These are phyloP conservation scores for Molossus molossus DNA, from an alignment of 2,797 vertebrate species.

Conservation along the genomic window DNA sequence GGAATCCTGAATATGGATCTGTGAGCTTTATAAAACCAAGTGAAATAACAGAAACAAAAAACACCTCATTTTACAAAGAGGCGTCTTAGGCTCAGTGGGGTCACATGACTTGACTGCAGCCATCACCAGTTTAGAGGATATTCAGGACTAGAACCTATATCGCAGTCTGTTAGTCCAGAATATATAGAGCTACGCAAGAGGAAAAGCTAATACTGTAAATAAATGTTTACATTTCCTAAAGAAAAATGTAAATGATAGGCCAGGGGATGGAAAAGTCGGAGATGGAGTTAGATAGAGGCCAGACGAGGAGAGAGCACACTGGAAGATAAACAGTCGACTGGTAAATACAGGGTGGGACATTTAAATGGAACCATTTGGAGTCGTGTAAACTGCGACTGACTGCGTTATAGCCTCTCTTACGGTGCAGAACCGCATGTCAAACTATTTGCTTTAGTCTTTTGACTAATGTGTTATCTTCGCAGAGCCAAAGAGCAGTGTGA, in stretches of 20 bases:
- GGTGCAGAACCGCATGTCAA: slow-evolving; percentile 45
- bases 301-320: neutral
- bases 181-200: slow-evolving; percentile 32
- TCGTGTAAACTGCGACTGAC: slow-evolving; percentile 66
- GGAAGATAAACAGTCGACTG: slow-evolving; percentile 70
- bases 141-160: neutral
- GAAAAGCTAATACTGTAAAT: slow-evolving; percentile 79
- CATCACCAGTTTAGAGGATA: slow-evolving; percentile 74
- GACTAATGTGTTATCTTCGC: slow-evolving; percentile 70
- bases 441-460: slow-evolving; percentile 75
- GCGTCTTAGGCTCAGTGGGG: neutral
- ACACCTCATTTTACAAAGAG: slow-evolving; percentile 48
- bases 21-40: neutral
- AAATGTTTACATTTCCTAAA: slow-evolving; percentile 79
- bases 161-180: neutral
- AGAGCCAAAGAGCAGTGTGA: neutral
- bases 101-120: slow-evolving; percentile 64
- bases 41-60: neutral
- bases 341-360: slow-evolving; percentile 65
- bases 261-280: slow-evolving; percentile 58
- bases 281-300: slow-evolving; percentile 61
- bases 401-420: slow-evolving; percentile 27
- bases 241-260: slow-evolving; percentile 81
- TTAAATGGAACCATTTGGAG: slow-evolving; percentile 80
- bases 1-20: neutral